Conservation (phyloP, 2,888 invertebrate genomes). For the Branchellion lobata region DNA sequence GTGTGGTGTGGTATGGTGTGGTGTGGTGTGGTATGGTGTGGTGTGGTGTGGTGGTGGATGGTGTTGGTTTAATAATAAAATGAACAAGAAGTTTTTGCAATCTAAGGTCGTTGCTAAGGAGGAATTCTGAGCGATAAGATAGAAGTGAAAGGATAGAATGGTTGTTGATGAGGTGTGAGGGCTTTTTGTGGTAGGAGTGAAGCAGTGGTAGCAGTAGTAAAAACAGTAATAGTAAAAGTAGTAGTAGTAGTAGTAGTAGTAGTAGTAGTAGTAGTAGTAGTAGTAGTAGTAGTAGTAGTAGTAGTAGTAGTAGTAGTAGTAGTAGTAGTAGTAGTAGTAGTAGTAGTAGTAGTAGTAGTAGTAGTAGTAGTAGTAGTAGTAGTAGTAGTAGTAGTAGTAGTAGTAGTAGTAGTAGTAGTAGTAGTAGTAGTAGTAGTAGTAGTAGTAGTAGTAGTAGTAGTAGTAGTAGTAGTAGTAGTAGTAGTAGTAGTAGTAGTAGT, state of each 20-base stretch:
- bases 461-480: slow-evolving; percentile 12
- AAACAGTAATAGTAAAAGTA: no score
- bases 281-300: slow-evolving; percentile 26
- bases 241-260: neutral
- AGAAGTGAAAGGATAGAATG: no score
- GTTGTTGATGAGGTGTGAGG: no score
- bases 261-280: slow-evolving; percentile 18
- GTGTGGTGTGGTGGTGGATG: no score
- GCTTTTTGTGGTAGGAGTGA: no score
- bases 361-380: slow-evolving; percentile 28
- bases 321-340: slow-evolving; percentile 28
- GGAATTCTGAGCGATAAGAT: no score
- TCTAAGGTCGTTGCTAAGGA: no score
- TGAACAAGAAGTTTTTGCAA: no score
- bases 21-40: no score
- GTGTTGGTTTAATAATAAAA: no score
- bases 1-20: no score
- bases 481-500: slow-evolving; percentile 32
- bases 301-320: slow-evolving; percentile 28
- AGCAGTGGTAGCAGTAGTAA: no score
- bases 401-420: slow-evolving; percentile 25
- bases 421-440: slow-evolving; percentile 9
- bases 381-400: slow-evolving; percentile 28
- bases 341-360: slow-evolving; percentile 26
- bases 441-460: slow-evolving; percentile 3